phyloP scores from a whole-genome alignment of 2,113 vertebrate genomes.

The Atlantisia rogersi region DNA sequence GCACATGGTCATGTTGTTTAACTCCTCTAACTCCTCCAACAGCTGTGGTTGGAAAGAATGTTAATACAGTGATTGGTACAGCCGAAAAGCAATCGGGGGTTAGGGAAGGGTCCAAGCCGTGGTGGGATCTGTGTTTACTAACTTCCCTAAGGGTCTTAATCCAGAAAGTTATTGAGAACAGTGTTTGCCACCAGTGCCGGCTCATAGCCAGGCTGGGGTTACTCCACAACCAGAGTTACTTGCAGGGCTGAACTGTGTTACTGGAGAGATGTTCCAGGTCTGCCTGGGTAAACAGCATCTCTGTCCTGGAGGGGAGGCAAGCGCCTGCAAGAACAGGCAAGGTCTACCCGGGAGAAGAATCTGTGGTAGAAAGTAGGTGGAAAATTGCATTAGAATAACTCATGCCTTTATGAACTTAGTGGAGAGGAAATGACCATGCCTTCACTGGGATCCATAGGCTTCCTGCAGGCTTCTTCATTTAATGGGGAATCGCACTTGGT shows the following conservation, averaged over 20 bases:
- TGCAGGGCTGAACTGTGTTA: background rate
- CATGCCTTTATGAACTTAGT: rapidly evolving
- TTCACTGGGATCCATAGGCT: rapidly evolving
- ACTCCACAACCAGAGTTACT: background rate
- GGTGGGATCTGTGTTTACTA: background rate
- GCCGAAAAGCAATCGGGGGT: background rate
- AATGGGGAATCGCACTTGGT: rapidly evolving
- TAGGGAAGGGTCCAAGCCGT: background rate
- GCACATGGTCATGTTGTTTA: background rate
- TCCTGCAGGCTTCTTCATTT: background rate
- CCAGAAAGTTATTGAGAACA: background rate
- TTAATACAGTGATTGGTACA: background rate
- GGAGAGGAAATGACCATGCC: rapidly evolving
- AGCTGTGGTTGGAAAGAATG: constrained; percentile 38
- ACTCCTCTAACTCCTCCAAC: background rate
- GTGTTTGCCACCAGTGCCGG: background rate
- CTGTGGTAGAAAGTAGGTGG: background rate
- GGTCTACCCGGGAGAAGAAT: background rate
- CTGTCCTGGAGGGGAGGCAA: background rate
- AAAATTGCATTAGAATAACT: background rate
- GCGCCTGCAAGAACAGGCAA: background rate
- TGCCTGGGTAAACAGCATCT: background rate
- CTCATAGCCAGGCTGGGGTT: background rate
- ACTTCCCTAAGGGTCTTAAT: background rate
- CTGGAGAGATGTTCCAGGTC: background rate